Percentiles rank a stretch among this genome's conserved stretches.
phyloP scores from a whole-genome alignment of 2,888 invertebrate species.

The Platynereis dumerilii region DNA sequence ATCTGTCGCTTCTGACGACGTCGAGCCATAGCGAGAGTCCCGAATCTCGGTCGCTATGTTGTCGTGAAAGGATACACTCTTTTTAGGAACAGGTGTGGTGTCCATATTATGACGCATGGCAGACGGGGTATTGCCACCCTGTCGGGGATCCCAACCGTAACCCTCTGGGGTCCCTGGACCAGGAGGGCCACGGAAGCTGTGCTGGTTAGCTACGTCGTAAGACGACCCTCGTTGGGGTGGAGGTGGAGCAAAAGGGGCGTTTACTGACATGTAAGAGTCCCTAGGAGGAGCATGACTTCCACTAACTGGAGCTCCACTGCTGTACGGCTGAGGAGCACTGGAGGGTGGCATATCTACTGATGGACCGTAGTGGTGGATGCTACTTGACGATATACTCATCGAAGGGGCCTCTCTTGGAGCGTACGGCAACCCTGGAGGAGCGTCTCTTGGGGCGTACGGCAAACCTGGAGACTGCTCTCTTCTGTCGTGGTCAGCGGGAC shows the following conservation, averaged over 20 bases:
- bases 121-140: constrained; percentile 10
- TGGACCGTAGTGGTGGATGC: constrained; percentile 13
- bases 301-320: background rate
- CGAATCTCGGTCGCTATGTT: constrained; percentile 61
- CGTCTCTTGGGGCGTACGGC: background rate
- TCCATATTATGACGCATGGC: constrained; percentile 27
- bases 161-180: background rate
- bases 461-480: background rate
- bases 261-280: background rate
- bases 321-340: background rate
- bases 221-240: constrained; percentile 90
- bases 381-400: background rate
- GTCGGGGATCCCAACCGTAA: background rate
- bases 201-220: constrained; percentile 82
- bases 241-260: constrained; percentile 62
- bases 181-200: background rate
- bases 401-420: background rate
- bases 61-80: constrained; percentile 63
- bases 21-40: constrained; percentile 38
- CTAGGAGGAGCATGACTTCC: background rate
- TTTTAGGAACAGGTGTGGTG: constrained; percentile 43
- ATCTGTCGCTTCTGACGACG: constrained; percentile 32
- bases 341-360: background rate
- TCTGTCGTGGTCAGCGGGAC: background rate
- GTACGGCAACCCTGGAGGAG: background rate